Evolutionary conservation across 1,140 invertebrate genomes (phyloP), one percentile per base, ranked within the genome.

Genomic region (Diachasma alloeum): DNA sequence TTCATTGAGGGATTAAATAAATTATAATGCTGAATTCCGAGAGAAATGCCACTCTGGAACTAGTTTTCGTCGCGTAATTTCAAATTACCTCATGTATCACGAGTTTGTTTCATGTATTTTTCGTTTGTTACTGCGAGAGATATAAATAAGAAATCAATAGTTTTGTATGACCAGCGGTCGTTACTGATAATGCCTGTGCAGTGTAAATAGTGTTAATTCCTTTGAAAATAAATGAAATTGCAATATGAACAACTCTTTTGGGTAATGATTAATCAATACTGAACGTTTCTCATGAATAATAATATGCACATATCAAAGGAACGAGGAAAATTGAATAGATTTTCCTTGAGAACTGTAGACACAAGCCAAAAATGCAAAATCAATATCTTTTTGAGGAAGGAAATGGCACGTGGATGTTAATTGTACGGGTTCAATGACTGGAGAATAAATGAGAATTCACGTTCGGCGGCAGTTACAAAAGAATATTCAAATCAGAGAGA

Each of bases 171-270:
- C 74, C 79, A 83, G 79, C 76, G 80, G 82, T 75, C 78, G 39
- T 76, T 84, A 83, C 82, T 86, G 84, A 87, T 86, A 80, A 85
- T 82, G 81, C 80, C 78, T 87, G 83, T 87, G 85, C 84, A 87
- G 86, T 87, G 86, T 87, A 87, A 86, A 87, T 87, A 87, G 85
- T 85, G 86, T 86, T 84, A 85, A 85, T 87, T 80, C 81, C 83
- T 31, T 19, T 53, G 17, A 17, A 81, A 85, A 85, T 86, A 86
- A 87, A 86, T 74, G 68, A 80, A 80, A 80, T 73, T 79, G 80
- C 81, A 77, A 82, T 81, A 77, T 82, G 82, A 80, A 80, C 68
- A 74, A n/a, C 53, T 19, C 75, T 1, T 69, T 77, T 17, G 2
- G 66, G 59, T 66, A n/a, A 6, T 42, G 4, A 69, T 69, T 69